A percentile compares a stretch with the other conserved stretches of the same genome.
phyloP scores from a whole-genome alignment of 2,888 invertebrate species.

The Tiliacea citrago region DNA sequence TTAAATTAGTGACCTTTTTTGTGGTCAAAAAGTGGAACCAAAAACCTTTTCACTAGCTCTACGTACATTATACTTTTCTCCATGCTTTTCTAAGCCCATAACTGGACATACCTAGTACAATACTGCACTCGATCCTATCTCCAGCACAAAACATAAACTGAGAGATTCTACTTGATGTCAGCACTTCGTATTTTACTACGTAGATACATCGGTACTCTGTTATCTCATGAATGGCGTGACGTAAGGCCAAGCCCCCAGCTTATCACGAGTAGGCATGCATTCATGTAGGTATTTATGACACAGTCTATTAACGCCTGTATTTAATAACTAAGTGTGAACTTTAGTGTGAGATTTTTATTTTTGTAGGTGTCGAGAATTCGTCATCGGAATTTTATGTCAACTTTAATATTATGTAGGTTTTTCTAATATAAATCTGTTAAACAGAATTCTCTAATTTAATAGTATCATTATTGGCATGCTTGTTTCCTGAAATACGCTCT shows the following conservation, averaged over 20 bases:
- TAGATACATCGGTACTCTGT: background rate
- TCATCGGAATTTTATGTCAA: background rate
- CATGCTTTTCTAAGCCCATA: background rate
- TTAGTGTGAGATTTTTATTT: background rate
- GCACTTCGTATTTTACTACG: constrained; percentile 27
- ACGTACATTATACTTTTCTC: background rate
- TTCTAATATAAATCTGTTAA: background rate
- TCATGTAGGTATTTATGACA: constrained; percentile 10
- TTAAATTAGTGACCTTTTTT: too few species aligned
- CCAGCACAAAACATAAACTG: background rate
- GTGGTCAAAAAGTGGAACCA: too few species aligned
- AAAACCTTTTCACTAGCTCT: too few species aligned
- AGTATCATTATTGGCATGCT: too few species aligned
- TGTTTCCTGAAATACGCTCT: too few species aligned
- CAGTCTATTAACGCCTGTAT: constrained; percentile 15
- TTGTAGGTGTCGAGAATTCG: background rate
- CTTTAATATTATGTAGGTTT: background rate
- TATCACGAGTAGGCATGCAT: constrained; percentile 29
- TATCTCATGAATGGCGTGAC: constrained; percentile 64
- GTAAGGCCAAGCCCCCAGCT: constrained; percentile 59
- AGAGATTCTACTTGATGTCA: background rate
- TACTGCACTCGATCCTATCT: background rate
- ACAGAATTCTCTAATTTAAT: background rate
- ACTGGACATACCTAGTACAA: background rate
- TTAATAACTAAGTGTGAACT: constrained; percentile 21